These are phyloP conservation scores for Petromus typicus DNA, from an alignment of 2,113 vertebrate genomes.

Conservation along the genomic window DNA sequence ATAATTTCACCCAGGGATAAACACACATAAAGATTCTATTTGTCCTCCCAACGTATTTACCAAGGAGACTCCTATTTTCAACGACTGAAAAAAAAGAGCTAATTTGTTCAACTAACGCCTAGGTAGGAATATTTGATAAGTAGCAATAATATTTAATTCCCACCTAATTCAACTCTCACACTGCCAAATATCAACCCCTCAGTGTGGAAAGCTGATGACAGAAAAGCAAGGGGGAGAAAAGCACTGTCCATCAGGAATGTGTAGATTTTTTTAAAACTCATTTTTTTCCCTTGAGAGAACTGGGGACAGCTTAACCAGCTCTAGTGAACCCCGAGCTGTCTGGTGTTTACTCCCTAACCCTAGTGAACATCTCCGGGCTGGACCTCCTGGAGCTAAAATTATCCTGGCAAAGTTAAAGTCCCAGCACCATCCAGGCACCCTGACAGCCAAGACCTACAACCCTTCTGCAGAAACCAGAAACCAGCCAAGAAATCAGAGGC, in stretches of 20 bases:
- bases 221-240: background rate
- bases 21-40: slow-evolving; percentile 60
- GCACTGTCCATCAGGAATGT: background rate
- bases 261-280: background rate
- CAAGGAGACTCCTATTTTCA: slow-evolving; percentile 47
- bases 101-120: slow-evolving; percentile 69
- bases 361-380: slow-evolving; percentile 13
- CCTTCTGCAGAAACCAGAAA: slow-evolving; percentile 68
- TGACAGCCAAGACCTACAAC: slow-evolving; percentile 60
- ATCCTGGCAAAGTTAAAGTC: slow-evolving; percentile 62
- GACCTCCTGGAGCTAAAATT: background rate
- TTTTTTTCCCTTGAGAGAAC: background rate
- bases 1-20: slow-evolving; percentile 63
- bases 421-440: slow-evolving; percentile 16
- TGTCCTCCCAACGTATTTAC: slow-evolving; percentile 37
- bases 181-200: slow-evolving; percentile 54
- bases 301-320: slow-evolving; percentile 46
- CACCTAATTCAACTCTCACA: slow-evolving; percentile 64
- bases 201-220: slow-evolving; percentile 60
- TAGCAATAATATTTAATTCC: slow-evolving; percentile 62
- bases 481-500: slow-evolving; percentile 68
- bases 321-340: background rate
- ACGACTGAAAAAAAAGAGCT: slow-evolving; percentile 49
- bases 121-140: slow-evolving; percentile 51
- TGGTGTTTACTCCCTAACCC: background rate